A percentile compares a stretch with the other conserved stretches of the same genome.
These are phyloP conservation scores for Brachionus manjavacas DNA, from an alignment of 1,140 invertebrate species.

Conservation along the genomic window DNA sequence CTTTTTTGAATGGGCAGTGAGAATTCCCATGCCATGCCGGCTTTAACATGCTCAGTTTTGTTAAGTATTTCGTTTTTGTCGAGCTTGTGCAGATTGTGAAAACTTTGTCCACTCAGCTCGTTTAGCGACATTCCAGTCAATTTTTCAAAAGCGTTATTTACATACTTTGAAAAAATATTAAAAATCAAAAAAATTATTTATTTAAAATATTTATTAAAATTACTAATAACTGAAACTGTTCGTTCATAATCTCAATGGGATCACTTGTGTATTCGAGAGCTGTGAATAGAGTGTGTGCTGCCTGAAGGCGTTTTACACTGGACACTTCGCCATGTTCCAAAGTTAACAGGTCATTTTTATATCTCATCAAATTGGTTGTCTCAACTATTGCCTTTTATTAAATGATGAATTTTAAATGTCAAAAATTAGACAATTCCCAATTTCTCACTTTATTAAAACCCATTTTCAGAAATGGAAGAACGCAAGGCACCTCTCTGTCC, in stretches of 20 bases:
- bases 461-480: constrained; percentile 52
- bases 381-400: constrained; percentile 66
- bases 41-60: background rate
- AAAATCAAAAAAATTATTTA: background rate
- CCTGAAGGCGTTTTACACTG: constrained; percentile 60
- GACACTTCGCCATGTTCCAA: constrained; percentile 66
- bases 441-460: constrained; percentile 57
- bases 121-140: constrained; percentile 68
- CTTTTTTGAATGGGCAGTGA: background rate
- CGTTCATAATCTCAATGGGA: constrained; percentile 78
- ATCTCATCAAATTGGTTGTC: constrained; percentile 65
- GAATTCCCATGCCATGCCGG: constrained; percentile 5
- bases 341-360: constrained; percentile 69
- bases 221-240: constrained; percentile 75
- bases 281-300: constrained; percentile 70
- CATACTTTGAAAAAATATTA: constrained; percentile 63
- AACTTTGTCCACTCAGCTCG: constrained; percentile 70
- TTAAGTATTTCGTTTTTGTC: constrained; percentile 51
- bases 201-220: constrained; percentile 45
- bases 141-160: constrained; percentile 72
- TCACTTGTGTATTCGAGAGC: constrained; percentile 77
- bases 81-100: constrained; percentile 59
- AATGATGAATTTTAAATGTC: background rate
- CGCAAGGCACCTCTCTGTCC: constrained; percentile 55
- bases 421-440: background rate